Conservation (phyloP, 2,797 vertebrate species). For the Danio aesculapii region DNA sequence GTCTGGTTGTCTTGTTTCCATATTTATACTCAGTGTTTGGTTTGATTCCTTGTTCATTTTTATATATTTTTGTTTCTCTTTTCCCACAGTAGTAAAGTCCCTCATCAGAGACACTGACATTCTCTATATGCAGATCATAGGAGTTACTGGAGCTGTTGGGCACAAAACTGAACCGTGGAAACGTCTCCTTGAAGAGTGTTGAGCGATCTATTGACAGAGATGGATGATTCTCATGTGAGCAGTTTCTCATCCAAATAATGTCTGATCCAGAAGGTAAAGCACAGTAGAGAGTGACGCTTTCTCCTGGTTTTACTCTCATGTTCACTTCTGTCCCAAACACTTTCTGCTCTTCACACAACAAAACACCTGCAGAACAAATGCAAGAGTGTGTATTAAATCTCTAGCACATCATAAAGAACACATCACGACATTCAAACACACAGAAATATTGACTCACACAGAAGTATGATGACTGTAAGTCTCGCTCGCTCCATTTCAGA, state of each 20-base stretch:
- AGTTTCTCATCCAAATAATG: too few relatives aligned
- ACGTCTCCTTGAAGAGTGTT: rapidly evolving
- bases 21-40: too few relatives aligned
- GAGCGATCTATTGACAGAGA: neutral
- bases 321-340: slow-evolving; percentile 19
- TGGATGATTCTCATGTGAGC: too few relatives aligned
- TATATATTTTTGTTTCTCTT: too few relatives aligned
- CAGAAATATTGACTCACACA: neutral
- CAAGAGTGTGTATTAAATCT: too few relatives aligned
- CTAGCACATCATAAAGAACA: too few relatives aligned
- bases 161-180: slow-evolving; percentile 20
- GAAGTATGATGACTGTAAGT: neutral
- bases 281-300: slow-evolving; percentile 37
- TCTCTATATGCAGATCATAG: slow-evolving; percentile 40
- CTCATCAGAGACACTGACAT: slow-evolving; percentile 37
- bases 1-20: too few relatives aligned
- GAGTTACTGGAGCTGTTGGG: neutral
- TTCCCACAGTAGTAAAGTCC: slow-evolving; percentile 6
- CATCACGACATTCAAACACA: too few relatives aligned
- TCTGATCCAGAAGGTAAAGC: neutral
- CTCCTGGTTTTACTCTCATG: too few relatives aligned
- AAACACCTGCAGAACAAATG: slow-evolving; percentile 42
- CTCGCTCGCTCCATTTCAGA: neutral
- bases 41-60: too few relatives aligned
- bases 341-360: slow-evolving; percentile 37